Evolutionary conservation across 2,113 vertebrate genomes (phyloP), one percentile per base, ranked within the genome.

Genomic region (Sebastes schlegelii): DNA sequence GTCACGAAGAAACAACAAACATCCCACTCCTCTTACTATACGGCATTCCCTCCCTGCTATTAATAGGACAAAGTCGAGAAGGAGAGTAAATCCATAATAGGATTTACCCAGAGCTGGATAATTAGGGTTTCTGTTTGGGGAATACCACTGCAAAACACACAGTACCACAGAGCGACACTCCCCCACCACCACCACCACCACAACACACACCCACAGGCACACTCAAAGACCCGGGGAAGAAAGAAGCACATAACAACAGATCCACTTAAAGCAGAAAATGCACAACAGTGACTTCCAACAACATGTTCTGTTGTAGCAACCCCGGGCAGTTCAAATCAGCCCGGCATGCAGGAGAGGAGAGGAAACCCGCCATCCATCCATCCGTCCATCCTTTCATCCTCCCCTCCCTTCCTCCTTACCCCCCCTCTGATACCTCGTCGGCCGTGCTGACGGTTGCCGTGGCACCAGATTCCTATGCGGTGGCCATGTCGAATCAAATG

Each of bases 401-500:
- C 26, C 26, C 87, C 4, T 58, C 77, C 73, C 21, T 77, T 61
- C 75, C 48, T 70, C 60, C 87, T 85, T 75, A 90, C 92, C 91
- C 92, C 26, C 23, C 23, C 26, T 2, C 74, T 14, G 85, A 77
- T 86, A 86, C 79, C 83, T 90, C 69, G 79, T 84, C 52, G 86
- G 26, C 87, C 76, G 63, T 81, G 85, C 87, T 84, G 89, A 69
- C 51, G 60, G 86, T 91, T 90, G 90, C 90, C 67, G 81, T 83
- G 84, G 88, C 79, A 79, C 85, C 87, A 70, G 92, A 89, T 87
- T 93, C 92, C 92, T 95, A 95, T 86, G 90, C 90, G 58, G 83
- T 93, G 83, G 89, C 85, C 94, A 94, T 95, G 87, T 85, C 88
- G 63, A 82, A 78, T 77, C 51, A 76, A 80, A 88, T 80, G 80